Evolutionary conservation across 1,140 invertebrate species (phyloP), one percentile per base, ranked within the genome.

Genomic region (Solen grandis): DNA sequence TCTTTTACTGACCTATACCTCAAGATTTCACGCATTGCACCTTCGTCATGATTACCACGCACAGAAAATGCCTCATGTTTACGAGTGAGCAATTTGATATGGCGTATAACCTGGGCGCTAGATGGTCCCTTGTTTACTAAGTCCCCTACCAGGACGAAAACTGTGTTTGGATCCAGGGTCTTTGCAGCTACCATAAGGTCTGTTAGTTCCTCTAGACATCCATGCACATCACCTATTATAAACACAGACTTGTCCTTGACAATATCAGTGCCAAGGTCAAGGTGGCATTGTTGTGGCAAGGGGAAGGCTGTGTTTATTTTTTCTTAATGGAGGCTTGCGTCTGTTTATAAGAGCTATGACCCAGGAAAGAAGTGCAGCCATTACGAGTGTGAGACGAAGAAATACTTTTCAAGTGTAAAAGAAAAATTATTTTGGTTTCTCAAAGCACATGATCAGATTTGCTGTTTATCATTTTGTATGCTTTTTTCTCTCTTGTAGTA

Each of bases 181-280:
- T 70, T 77, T 19, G 88, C 87, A 16, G 81, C 59, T 3, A 57
- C 54, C 4, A 92, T 79, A 2, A 92, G 66, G 25, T 89, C 85
- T 16, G 81, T 16, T 29, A 92, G 77, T 82, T 93, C 92, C 59
- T 90, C 89, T 52, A 79, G 87, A 79, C 92, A 93, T 1, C 92
- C 92, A 79, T 93, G 92, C 0, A 93, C 85, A 77, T 93, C 92
- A 16, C 92, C 92, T 31, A 93, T 87, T 33, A 92, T 83, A 35
- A 93, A 82, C 14, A 93, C 78, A n/a, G 72, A 76, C 19, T 83
- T 62, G 14, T 82, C 75, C 31, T 41, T 31, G 13, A 90, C 68
- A 36, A 76, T 72, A 13, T 86, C 82, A 31, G 54, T 62, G n/a
- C 22, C 54, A 8, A 90, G 29, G 14, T 62, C 69, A 13, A 78